These are phyloP conservation scores for Euspilapteryx auroguttella DNA, from an alignment of 2,888 invertebrate species.

Conservation along the genomic window DNA sequence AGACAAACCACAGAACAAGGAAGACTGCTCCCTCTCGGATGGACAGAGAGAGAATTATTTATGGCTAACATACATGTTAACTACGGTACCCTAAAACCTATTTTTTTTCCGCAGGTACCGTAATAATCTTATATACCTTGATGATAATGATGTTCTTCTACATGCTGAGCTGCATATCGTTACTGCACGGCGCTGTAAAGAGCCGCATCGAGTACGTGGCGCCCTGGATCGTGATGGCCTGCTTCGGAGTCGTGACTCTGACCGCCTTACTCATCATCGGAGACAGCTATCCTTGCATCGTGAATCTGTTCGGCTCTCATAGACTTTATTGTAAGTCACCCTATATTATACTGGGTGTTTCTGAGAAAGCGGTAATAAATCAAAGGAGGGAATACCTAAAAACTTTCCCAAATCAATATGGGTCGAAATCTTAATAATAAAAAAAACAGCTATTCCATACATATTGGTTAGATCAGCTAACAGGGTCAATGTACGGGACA, in stretches of 20 bases:
- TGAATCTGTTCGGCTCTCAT: conserved; percentile 43
- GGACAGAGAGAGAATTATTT: too few relatives aligned
- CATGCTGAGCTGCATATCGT: conserved; percentile 45
- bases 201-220: conserved; percentile 44
- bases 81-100: too few relatives aligned
- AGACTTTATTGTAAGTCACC: conserved; percentile 40
- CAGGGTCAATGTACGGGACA: too few relatives aligned
- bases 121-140: conserved; percentile 44
- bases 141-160: conserved; percentile 45
- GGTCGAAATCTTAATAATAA: background rate
- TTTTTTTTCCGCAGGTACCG: conserved; percentile 44
- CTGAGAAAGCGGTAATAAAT: too few relatives aligned
- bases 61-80: too few relatives aligned
- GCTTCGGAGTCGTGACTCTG: conserved; percentile 31
- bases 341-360: too few relatives aligned
- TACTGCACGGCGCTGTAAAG: conserved; percentile 48
- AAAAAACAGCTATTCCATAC: too few relatives aligned
- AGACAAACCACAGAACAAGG: too few relatives aligned
- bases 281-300: conserved; percentile 36
- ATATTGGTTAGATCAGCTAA: too few relatives aligned
- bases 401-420: too few relatives aligned
- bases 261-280: conserved; percentile 28
- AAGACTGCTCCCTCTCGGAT: too few relatives aligned
- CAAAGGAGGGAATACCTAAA: too few relatives aligned
- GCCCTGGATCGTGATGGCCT: conserved; percentile 48